phyloP scores from a whole-genome alignment of 1,140 invertebrate genomes.

The Lasioglossum baleicum region DNA sequence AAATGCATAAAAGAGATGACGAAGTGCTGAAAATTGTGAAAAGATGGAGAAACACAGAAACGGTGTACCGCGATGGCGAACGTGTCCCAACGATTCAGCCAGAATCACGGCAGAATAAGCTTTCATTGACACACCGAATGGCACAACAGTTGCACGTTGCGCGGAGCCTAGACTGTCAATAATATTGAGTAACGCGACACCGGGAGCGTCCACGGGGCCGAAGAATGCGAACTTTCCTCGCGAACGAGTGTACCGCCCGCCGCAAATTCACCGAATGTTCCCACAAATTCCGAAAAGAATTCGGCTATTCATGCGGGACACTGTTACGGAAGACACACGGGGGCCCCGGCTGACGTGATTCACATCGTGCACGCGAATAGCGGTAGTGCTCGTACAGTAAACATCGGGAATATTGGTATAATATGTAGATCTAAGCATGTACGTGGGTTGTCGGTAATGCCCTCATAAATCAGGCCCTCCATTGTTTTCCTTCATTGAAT shows the following conservation, averaged over 20 bases:
- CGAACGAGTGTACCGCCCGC: neutral
- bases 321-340: slow-evolving; percentile 19
- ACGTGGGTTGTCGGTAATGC: slow-evolving; percentile 68
- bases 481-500: slow-evolving; percentile 69
- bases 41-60: no score
- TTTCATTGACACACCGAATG: no score
- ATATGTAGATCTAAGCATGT: slow-evolving; percentile 65
- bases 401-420: slow-evolving; percentile 64
- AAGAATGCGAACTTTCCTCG: no score
- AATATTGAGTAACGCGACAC: no score
- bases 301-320: slow-evolving; percentile 16
- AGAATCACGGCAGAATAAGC: no score
- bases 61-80: no score
- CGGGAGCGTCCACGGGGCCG: no score
- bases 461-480: slow-evolving; percentile 65
- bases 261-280: neutral
- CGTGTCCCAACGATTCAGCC: no score
- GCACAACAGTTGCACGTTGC: no score
- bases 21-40: no score
- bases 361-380: slow-evolving; percentile 46
- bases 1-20: no score
- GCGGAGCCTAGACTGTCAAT: no score
- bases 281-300: neutral
- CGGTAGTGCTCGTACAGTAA: slow-evolving; percentile 57
- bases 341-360: slow-evolving; percentile 9